These are phyloP conservation scores for Mythimna ferrago DNA, from an alignment of 2,888 invertebrate species.

Conservation along the genomic window DNA sequence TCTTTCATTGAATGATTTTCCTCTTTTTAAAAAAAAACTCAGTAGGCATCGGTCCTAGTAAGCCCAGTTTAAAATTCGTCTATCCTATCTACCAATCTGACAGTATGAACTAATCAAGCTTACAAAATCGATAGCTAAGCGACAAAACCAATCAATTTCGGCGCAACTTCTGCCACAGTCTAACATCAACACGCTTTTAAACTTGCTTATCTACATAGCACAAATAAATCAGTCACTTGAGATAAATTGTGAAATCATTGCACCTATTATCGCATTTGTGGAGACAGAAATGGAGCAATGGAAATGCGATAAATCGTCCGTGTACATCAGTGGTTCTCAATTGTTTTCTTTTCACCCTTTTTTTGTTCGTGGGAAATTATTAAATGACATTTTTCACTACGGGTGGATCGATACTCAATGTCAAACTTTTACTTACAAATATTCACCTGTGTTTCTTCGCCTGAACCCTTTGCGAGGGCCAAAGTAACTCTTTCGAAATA, in stretches of 20 bases:
- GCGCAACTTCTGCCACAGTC: conserved; percentile 24
- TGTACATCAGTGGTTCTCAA: conserved; percentile 1
- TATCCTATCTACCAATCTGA: conserved; percentile 4
- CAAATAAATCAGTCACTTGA: conserved; percentile 62
- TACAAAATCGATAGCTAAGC: conserved; percentile 34
- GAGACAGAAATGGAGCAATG: conserved; percentile 64
- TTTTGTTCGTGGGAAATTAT: too few species aligned
- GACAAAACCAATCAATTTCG: conserved; percentile 42
- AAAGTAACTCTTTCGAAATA: too few species aligned
- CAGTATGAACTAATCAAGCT: conserved; percentile 25
- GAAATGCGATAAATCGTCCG: conserved; percentile 57
- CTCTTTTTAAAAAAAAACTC: too few species aligned
- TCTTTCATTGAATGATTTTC: too few species aligned
- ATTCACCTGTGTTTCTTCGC: too few species aligned
- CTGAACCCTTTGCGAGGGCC: too few species aligned
- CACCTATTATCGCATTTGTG: conserved; percentile 58
- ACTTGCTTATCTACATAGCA: conserved; percentile 40
- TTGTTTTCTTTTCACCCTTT: too few species aligned
- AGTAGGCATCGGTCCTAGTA: too few species aligned
- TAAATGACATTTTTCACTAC: too few species aligned
- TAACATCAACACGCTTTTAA: conserved; percentile 48
- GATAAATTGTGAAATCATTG: conserved; percentile 62
- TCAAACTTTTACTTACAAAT: too few species aligned
- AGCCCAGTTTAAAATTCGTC: conserved; percentile 4
- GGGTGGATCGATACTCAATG: too few species aligned